These are phyloP conservation scores for Pseudocheirus occidentalis DNA, from an alignment of 2,797 vertebrate genomes.

Conservation along the genomic window DNA sequence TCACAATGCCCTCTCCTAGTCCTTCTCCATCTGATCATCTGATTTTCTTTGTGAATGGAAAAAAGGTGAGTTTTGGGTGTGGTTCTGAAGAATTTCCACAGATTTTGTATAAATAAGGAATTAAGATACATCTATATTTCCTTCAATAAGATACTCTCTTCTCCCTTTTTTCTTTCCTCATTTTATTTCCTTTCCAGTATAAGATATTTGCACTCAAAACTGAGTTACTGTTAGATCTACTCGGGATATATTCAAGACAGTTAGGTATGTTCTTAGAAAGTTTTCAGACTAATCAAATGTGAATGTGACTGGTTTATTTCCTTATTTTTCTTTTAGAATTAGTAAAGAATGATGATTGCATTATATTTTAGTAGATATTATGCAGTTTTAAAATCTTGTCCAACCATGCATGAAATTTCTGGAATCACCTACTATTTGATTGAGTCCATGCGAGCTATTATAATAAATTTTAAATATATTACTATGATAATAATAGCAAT, in stretches of 20 bases:
- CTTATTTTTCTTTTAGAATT: conserved; percentile 43
- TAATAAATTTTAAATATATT: neutral
- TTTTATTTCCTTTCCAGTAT: conserved; percentile 40
- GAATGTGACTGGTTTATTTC: neutral
- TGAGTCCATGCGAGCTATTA: neutral
- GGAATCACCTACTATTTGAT: neutral
- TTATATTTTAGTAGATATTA: neutral
- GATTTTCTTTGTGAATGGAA: conserved; percentile 82
- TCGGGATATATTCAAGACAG: neutral
- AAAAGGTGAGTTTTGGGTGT: conserved; percentile 75
- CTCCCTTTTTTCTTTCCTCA: neutral
- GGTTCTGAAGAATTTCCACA: neutral
- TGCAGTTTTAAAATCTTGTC: neutral
- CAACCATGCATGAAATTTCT: neutral
- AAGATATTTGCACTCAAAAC: neutral
- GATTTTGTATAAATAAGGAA: neutral
- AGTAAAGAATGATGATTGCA: neutral
- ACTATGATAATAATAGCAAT: neutral
- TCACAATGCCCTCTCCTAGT: conserved; percentile 46
- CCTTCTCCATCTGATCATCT: conserved; percentile 63
- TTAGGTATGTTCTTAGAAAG: neutral
- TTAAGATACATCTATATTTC: neutral
- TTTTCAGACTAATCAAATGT: neutral
- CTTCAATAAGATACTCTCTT: neutral
- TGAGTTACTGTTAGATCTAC: neutral